Evolutionary conservation across 2,888 invertebrate species (phyloP).

Genomic region (Oscheius sp.): DNA sequence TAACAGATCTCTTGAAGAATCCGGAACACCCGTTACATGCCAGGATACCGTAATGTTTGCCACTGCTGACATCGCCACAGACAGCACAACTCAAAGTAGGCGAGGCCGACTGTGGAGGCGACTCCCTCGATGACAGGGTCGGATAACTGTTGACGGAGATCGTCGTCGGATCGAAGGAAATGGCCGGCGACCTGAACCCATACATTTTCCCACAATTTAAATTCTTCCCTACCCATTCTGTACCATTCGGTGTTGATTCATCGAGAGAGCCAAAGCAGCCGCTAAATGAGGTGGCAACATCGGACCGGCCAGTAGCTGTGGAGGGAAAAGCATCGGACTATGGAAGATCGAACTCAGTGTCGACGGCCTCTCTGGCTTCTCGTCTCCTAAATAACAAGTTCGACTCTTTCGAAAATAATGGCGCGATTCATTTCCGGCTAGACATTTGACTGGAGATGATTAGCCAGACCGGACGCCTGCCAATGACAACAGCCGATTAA

Average conservation of each 20-base stretch:
- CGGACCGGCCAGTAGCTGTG: constrained; percentile 44
- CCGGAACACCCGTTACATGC: constrained; percentile 99
- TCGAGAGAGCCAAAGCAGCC: constrained; percentile 54
- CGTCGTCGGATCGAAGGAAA: constrained; percentile 58
- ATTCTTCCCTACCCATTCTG: constrained; percentile 25
- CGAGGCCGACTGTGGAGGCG: constrained; percentile 52
- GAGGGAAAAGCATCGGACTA: constrained; percentile 51
- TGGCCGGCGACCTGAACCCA: constrained; percentile 34
- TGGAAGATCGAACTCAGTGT: constrained; percentile 55
- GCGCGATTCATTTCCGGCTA: constrained; percentile 5
- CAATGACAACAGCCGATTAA: constrained; percentile 31
- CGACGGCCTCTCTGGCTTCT: constrained; percentile 42
- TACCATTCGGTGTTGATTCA: constrained; percentile 52
- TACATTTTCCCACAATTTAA: not conserved
- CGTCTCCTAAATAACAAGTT: constrained; percentile 12
- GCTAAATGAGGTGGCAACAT: constrained; percentile 56
- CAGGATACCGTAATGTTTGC: constrained; percentile 79
- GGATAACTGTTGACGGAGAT: constrained; percentile 64
- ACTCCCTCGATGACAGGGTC: constrained; percentile 41
- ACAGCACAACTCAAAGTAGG: constrained; percentile 62
- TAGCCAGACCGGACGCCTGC: constrained; percentile 21
- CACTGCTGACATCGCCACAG: constrained; percentile 72
- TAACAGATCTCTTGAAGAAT: constrained; percentile 61
- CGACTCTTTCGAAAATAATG: not conserved
- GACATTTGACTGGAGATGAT: constrained; percentile 24